phyloP scores from a whole-genome alignment of 1,140 invertebrate genomes.

The Trichonephila clavipes region DNA sequence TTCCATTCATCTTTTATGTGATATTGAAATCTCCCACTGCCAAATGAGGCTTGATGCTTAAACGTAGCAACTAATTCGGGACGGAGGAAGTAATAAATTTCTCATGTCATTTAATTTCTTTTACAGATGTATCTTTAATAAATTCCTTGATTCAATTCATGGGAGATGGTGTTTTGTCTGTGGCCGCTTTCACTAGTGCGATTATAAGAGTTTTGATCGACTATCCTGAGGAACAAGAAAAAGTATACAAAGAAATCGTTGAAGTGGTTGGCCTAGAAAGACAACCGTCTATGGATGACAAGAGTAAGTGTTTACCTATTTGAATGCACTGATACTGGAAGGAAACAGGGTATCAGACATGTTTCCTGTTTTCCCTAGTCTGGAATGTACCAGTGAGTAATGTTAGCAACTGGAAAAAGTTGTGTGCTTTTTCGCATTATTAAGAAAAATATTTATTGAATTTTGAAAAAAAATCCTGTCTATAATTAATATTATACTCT shows the following conservation, averaged over 20 bases:
- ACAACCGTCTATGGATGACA: slow-evolving; percentile 1
- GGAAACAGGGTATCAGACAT: background rate
- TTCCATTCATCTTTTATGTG: too few species aligned
- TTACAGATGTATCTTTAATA: background rate
- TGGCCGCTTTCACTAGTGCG: background rate
- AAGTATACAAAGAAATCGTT: slow-evolving; percentile 14
- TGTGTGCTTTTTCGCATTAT: too few species aligned
- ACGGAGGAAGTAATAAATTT: too few species aligned
- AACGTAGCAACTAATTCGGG: too few species aligned
- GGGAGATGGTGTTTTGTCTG: background rate
- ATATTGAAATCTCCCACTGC: too few species aligned
- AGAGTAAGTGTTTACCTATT: background rate
- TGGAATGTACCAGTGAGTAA: slow-evolving; percentile 15
- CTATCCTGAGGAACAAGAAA: slow-evolving; percentile 45
- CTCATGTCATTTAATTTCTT: background rate
- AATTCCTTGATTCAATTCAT: background rate
- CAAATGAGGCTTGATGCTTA: too few species aligned
- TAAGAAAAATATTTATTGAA: too few species aligned
- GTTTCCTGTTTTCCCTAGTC: background rate
- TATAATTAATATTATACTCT: too few species aligned
- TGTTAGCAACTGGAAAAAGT: too few species aligned
- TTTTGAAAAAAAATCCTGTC: too few species aligned
- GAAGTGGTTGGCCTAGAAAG: slow-evolving; percentile 13
- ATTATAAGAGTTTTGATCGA: background rate
- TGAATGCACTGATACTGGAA: slow-evolving; percentile 9